Percentiles rank a stretch among this genome's conserved stretches.
These are phyloP conservation scores for Pseudocheirus occidentalis DNA, from an alignment of 2,797 vertebrate genomes.

Conservation along the genomic window DNA sequence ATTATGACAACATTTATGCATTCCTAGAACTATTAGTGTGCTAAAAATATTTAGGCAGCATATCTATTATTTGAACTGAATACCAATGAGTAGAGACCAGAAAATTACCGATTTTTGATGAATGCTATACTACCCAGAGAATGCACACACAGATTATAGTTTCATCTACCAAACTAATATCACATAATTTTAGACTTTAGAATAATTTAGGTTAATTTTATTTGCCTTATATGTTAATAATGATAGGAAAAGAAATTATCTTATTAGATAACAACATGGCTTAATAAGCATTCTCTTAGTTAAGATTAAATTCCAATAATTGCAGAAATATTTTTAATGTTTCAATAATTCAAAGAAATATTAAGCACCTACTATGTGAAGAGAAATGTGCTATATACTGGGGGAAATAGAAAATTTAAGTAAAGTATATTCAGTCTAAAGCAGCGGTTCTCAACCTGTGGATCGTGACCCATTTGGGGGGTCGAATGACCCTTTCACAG, in stretches of 20 bases:
- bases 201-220: conserved; percentile 51
- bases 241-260: conserved; percentile 44
- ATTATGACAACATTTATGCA: conserved; percentile 31
- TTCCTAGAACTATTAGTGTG: conserved; percentile 42
- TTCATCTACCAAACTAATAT: conserved; percentile 66
- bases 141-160: conserved; percentile 65
- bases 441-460: not conserved
- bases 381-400: conserved; percentile 3
- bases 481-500: no score
- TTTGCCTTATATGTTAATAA: conserved; percentile 48
- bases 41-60: conserved; percentile 20
- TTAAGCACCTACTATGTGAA: conserved; percentile 24
- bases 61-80: conserved; percentile 13
- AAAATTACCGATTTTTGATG: conserved; percentile 65
- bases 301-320: conserved; percentile 66
- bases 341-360: conserved; percentile 44
- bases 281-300: conserved; percentile 65
- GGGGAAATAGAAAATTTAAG: conserved; percentile 35
- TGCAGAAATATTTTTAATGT: conserved; percentile 49
- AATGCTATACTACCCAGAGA: conserved; percentile 61
- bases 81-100: conserved; percentile 1
- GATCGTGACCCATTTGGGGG: no score
- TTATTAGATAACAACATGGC: conserved; percentile 50
- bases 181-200: conserved; percentile 56
- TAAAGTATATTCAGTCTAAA: conserved; percentile 7